Percentiles rank a stretch among this genome's conserved stretches.
Evolutionary conservation across 2,888 invertebrate genomes (phyloP).

Genomic region (Diabrotica balteata): DNA sequence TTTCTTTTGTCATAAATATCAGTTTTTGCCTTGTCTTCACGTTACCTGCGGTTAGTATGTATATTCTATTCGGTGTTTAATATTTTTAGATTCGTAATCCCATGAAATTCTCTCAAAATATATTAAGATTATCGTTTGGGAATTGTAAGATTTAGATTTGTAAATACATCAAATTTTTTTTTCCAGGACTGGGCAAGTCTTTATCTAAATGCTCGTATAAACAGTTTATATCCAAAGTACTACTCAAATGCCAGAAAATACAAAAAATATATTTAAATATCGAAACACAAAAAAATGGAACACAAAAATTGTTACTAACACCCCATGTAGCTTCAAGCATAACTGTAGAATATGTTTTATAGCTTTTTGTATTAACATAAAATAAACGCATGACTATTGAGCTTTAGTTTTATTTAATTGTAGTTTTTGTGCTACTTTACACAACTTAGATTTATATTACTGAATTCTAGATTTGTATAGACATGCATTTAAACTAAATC

Average conservation of each 20-base stretch:
- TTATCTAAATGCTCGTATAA: conserved; percentile 12
- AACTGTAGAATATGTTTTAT: conserved; percentile 10
- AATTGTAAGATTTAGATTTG: too few relatives aligned
- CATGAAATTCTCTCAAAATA: too few relatives aligned
- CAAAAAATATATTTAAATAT: conserved; percentile 7
- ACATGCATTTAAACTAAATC: too few relatives aligned
- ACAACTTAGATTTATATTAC: too few relatives aligned
- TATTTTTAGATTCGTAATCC: too few relatives aligned
- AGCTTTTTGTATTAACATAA: conserved; percentile 7
- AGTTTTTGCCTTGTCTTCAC: too few relatives aligned
- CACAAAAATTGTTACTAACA: conserved; percentile 12
- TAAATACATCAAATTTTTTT: background rate
- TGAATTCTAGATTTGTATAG: too few relatives aligned
- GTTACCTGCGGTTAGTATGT: too few relatives aligned
- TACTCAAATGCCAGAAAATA: conserved; percentile 3
- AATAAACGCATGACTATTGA: conserved; percentile 8
- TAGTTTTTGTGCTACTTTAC: background rate
- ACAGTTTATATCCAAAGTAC: background rate
- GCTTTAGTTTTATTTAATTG: conserved; percentile 9
- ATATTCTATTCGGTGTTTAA: too few relatives aligned
- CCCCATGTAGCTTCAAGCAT: background rate
- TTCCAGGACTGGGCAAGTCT: conserved; percentile 11
- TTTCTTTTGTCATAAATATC: too few relatives aligned
- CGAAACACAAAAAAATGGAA: background rate
- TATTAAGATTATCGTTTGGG: too few relatives aligned